phyloP scores from a whole-genome alignment of 2,888 invertebrate genomes.

The Nasonia oneida region DNA sequence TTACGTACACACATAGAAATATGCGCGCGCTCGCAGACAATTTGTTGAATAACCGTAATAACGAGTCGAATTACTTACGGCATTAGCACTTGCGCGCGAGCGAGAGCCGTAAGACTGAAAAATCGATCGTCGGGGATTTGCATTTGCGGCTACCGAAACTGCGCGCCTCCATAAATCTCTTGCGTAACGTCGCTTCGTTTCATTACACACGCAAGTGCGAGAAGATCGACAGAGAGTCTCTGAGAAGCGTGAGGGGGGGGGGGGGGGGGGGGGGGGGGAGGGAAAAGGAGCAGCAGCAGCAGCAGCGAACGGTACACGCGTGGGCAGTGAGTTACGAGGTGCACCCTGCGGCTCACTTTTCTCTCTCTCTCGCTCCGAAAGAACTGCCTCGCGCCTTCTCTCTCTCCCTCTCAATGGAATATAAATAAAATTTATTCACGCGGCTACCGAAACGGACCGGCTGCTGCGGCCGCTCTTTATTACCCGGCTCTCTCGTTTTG shows the following conservation, averaged over 20 bases:
- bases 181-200: not conserved
- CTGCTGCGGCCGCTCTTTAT: slow-evolving; percentile 35
- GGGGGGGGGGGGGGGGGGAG: not conserved
- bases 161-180: not conserved
- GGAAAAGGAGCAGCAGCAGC: not conserved
- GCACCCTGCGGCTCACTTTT: slow-evolving; percentile 43
- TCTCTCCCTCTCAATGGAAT: slow-evolving; percentile 60
- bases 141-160: slow-evolving; percentile 1
- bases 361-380: slow-evolving; percentile 10
- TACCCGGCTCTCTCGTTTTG: not conserved
- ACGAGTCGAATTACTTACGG: slow-evolving; percentile 32
- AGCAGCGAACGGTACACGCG: slow-evolving; percentile 26
- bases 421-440: slow-evolving; percentile 62
- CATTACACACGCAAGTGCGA: not conserved
- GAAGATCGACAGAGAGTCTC: slow-evolving; percentile 6
- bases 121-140: slow-evolving; percentile 22
- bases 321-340: slow-evolving; percentile 59
- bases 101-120: slow-evolving; percentile 16
- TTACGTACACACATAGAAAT: not conserved
- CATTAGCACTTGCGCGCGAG: not conserved
- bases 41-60: slow-evolving; percentile 40
- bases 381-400: slow-evolving; percentile 6
- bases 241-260: not conserved
- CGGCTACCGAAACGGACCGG: slow-evolving; percentile 63
- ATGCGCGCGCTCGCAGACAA: not conserved